Conservation (phyloP, 1,140 invertebrate genomes). For the Lordiphosa mommai region DNA sequence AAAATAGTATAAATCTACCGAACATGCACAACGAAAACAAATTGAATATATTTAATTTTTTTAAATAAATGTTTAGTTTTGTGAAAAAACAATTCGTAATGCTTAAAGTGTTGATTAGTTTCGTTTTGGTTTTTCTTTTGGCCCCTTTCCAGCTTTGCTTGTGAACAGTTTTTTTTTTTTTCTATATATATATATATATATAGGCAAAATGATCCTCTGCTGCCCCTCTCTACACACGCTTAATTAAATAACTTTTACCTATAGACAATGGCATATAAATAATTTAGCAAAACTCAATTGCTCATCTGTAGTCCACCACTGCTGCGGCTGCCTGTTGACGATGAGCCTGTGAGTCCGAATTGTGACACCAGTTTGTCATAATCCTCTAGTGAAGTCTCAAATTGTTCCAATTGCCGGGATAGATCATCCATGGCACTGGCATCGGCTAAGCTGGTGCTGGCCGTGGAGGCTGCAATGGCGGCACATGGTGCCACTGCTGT, state of each 20-base stretch:
- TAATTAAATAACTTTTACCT: conserved; percentile 33
- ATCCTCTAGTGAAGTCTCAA: conserved; percentile 86
- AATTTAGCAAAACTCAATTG: conserved; percentile 41
- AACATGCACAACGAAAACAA: no score
- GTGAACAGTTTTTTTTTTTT: no score
- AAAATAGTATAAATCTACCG: no score
- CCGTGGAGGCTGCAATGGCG: conserved; percentile 18
- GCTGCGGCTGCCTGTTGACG: conserved; percentile 70
- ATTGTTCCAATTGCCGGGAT: conserved; percentile 86
- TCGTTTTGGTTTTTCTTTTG: no score
- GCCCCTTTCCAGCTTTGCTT: no score
- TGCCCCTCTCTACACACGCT: not conserved
- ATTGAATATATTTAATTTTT: no score
- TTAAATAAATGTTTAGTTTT: no score
- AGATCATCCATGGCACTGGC: conserved; percentile 85
- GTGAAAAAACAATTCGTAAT: no score
- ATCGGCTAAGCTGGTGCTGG: conserved; percentile 27
- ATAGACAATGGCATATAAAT: conserved; percentile 31
- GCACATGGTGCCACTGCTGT: conserved; percentile 24
- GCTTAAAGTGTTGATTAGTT: no score
- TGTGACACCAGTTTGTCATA: conserved; percentile 87
- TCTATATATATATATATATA: no score
- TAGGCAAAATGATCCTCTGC: no score
- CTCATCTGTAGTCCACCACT: conserved; percentile 75
- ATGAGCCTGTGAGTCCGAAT: conserved; percentile 81